A percentile compares a stretch with the other conserved stretches of the same genome.
Conservation (phyloP, 2,113 vertebrate species). For the Otis tarda region DNA sequence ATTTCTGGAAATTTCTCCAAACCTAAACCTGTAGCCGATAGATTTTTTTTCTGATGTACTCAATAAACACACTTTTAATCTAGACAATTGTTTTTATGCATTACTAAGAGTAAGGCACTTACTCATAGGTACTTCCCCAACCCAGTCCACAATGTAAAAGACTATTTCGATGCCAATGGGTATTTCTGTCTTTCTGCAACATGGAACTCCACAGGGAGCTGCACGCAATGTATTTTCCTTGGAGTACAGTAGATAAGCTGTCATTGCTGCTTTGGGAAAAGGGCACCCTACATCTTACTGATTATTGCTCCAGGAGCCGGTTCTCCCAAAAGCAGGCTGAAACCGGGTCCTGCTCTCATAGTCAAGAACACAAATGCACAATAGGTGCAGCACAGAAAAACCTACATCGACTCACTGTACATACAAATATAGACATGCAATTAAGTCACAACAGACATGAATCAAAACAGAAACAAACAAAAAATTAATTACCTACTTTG, state of each 20-base stretch:
- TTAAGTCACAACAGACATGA: constrained; percentile 54
- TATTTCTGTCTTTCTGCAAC: background rate
- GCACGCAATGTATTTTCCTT: constrained; percentile 17
- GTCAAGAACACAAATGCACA: constrained; percentile 53
- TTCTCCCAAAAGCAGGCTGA: constrained; percentile 48
- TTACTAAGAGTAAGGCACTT: background rate
- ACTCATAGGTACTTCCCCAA: background rate
- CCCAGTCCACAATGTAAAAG: background rate
- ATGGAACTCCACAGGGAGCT: constrained; percentile 25
- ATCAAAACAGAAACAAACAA: constrained; percentile 40
- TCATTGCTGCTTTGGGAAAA: constrained; percentile 26
- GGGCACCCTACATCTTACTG: constrained; percentile 39
- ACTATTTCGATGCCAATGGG: background rate
- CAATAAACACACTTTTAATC: background rate
- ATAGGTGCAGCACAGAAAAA: constrained; percentile 1
- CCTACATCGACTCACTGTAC: background rate
- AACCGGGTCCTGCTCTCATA: constrained; percentile 6
- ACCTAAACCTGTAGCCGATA: constrained; percentile 3
- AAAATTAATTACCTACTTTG: constrained; percentile 70
- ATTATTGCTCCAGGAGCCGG: constrained; percentile 43
- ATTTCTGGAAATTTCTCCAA: constrained; percentile 56
- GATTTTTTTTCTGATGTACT: background rate
- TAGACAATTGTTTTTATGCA: background rate
- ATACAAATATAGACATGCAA: constrained; percentile 39
- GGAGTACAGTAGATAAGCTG: constrained; percentile 26